These are phyloP conservation scores for Darevskia mixta DNA, from an alignment of 2,797 vertebrate species.

Conservation along the genomic window DNA sequence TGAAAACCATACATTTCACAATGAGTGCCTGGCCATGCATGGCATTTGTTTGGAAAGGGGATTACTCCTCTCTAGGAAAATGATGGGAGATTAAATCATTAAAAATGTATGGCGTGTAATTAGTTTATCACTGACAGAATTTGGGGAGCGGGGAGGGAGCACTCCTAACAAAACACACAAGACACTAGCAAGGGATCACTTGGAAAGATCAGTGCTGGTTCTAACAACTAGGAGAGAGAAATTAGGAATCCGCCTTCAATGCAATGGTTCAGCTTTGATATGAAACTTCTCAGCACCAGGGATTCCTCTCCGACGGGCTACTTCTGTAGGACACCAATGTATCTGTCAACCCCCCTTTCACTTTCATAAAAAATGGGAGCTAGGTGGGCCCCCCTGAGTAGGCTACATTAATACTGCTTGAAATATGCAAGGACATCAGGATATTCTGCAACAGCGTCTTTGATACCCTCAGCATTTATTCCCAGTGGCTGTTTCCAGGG, in stretches of 20 bases:
- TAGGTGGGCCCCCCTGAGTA: background rate
- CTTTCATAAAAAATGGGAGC: background rate
- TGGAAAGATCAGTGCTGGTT: slow-evolving; percentile 71
- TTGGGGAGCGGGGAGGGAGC: slow-evolving; percentile 29
- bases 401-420: slow-evolving; percentile 48
- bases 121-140: slow-evolving; percentile 76
- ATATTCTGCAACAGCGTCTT: slow-evolving; percentile 65
- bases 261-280: no score
- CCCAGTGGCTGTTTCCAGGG: slow-evolving; percentile 49
- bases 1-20: slow-evolving; percentile 76
- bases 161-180: slow-evolving; percentile 68
- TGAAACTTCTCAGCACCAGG: background rate
- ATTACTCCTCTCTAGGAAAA: slow-evolving; percentile 73
- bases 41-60: slow-evolving; percentile 76
- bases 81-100: slow-evolving; percentile 80
- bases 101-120: slow-evolving; percentile 80
- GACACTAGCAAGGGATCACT: slow-evolving; percentile 72
- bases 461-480: slow-evolving; percentile 68
- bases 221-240: slow-evolving; percentile 63
- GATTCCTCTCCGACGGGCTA: slow-evolving; percentile 35
- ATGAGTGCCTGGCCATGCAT: slow-evolving; percentile 71
- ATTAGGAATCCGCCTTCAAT: slow-evolving; percentile 44
- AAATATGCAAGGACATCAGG: slow-evolving; percentile 58
- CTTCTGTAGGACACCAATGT: background rate
- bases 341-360: slow-evolving; percentile 41